phyloP scores from a whole-genome alignment of 2,113 vertebrate species.

The Mixornis gularis region DNA sequence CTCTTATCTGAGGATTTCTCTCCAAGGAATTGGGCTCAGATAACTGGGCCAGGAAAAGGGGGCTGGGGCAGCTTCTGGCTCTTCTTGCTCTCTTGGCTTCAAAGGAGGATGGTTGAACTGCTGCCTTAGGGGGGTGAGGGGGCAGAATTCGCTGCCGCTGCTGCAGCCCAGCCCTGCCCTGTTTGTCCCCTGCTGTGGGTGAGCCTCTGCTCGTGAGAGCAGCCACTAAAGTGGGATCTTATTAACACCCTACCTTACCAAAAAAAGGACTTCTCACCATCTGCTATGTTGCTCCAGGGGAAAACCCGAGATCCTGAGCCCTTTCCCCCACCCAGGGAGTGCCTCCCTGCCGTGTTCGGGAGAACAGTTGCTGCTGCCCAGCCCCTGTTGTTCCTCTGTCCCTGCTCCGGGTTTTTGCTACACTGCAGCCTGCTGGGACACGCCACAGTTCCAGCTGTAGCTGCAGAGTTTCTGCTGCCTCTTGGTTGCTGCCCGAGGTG shows the following conservation, averaged over 20 bases:
- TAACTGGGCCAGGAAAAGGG: not conserved
- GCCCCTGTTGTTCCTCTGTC: too few relatives aligned
- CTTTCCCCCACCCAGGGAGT: not conserved
- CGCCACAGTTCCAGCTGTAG: too few relatives aligned
- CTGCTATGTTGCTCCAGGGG: not conserved
- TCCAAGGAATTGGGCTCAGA: not conserved
- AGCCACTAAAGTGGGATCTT: not conserved
- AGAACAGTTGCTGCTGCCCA: not conserved
- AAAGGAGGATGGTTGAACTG: not conserved
- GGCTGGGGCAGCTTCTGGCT: not conserved
- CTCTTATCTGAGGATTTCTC: not conserved
- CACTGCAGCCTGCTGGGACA: not conserved
- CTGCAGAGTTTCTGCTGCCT: not conserved
- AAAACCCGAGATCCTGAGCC: not conserved
- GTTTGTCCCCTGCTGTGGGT: too few relatives aligned
- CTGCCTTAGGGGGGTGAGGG: not conserved
- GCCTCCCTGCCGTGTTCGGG: not conserved
- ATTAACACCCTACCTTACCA: not conserved
- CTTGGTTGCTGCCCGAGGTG: not conserved
- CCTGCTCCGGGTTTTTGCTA: not conserved
- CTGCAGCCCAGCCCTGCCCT: not conserved
- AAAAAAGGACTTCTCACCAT: not conserved
- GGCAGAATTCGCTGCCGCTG: rapidly evolving
- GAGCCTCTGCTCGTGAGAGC: not conserved
- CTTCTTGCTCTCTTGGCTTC: too few relatives aligned